A percentile compares a stretch with the other conserved stretches of the same genome.
phyloP scores from a whole-genome alignment of 1,140 invertebrate genomes.

The Hyphantria cunea region DNA sequence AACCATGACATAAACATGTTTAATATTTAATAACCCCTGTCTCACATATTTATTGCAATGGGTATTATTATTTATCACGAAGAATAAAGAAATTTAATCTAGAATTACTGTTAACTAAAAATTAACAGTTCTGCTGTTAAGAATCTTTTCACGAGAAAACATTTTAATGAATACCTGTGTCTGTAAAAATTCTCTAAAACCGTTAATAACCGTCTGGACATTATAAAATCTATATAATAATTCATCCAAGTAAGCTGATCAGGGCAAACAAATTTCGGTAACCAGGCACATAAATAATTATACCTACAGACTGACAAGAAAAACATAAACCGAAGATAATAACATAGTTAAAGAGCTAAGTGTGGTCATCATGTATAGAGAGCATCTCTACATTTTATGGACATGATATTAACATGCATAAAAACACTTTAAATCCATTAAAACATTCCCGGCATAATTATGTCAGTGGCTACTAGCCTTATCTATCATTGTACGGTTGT shows the following conservation, averaged over 20 bases:
- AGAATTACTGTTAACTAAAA: background rate
- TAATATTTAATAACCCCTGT: too few relatives aligned
- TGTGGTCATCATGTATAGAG: constrained; percentile 25
- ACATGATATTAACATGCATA: constrained; percentile 65
- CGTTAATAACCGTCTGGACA: too few relatives aligned
- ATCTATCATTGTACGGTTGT: constrained; percentile 56
- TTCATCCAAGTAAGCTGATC: too few relatives aligned
- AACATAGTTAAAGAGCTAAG: constrained; percentile 5
- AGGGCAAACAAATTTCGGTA: too few relatives aligned
- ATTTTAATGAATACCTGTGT: background rate
- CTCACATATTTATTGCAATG: too few relatives aligned
- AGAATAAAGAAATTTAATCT: too few relatives aligned
- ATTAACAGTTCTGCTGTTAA: constrained; percentile 29
- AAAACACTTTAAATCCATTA: constrained; percentile 68
- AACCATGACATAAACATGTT: too few relatives aligned
- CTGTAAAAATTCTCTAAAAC: too few relatives aligned
- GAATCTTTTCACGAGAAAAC: constrained; percentile 10
- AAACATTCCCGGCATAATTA: constrained; percentile 60
- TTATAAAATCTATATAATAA: too few relatives aligned
- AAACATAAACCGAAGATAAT: constrained; percentile 6
- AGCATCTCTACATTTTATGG: constrained; percentile 52
- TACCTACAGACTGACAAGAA: constrained; percentile 6
- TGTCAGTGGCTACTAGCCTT: constrained; percentile 47
- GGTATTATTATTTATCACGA: too few relatives aligned
- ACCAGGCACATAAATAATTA: background rate